A percentile compares a stretch with the other conserved stretches of the same genome.
These are phyloP conservation scores for Eidolon helvum DNA, from an alignment of 2,113 vertebrate genomes.

Conservation along the genomic window DNA sequence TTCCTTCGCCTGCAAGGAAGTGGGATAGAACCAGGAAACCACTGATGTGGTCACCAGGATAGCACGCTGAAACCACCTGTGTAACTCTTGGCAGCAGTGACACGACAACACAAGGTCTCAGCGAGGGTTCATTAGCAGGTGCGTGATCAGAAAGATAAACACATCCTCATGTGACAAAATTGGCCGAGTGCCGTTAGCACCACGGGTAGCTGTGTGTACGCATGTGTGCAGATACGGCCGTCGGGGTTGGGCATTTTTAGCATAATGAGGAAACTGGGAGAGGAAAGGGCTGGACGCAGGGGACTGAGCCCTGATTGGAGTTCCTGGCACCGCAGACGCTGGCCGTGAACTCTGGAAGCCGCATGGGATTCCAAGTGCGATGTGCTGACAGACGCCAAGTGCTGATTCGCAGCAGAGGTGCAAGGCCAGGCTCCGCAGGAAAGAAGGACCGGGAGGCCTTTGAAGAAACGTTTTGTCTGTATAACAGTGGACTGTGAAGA, in stretches of 20 bases:
- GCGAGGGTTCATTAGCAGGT: conserved; percentile 28
- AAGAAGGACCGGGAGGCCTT: neutral
- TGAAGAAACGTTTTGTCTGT: neutral
- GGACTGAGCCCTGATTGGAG: neutral
- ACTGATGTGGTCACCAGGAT: conserved; percentile 10
- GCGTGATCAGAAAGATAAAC: conserved; percentile 40
- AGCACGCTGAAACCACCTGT: conserved; percentile 16
- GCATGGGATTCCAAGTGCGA: neutral
- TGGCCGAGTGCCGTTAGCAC: neutral
- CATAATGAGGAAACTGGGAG: neutral
- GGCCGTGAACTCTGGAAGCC: neutral
- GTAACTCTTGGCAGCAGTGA: conserved; percentile 41
- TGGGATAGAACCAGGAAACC: conserved; percentile 31
- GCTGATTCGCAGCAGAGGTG: neutral
- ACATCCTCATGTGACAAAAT: neutral
- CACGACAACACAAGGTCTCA: conserved; percentile 26
- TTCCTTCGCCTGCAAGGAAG: conserved; percentile 57
- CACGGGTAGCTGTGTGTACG: neutral
- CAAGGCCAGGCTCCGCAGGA: neutral
- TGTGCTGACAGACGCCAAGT: neutral
- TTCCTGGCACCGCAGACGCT: neutral
- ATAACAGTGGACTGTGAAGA: neutral
- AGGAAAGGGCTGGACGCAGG: neutral
- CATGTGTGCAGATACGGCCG: neutral
- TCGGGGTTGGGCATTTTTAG: neutral